A percentile compares a stretch with the other conserved stretches of the same genome.
Evolutionary conservation across 2,113 vertebrate species (phyloP).

Genomic region (Melanotaenia duboulayi): DNA sequence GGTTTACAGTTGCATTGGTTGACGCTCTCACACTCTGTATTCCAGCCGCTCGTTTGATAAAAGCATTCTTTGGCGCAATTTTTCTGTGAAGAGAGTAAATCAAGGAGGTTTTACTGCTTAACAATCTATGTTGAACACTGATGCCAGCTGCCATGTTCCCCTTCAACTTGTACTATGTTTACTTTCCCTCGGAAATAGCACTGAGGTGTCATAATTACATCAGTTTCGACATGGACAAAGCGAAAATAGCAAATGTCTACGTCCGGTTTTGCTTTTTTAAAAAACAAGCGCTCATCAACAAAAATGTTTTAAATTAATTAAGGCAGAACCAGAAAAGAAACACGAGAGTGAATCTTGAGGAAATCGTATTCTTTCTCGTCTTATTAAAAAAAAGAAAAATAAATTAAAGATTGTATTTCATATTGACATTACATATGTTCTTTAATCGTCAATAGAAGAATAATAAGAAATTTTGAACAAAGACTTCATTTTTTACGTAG

Average conservation of each 20-base stretch:
- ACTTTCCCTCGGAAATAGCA: background rate
- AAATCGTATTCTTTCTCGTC: too few relatives aligned
- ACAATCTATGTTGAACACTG: constrained; percentile 50
- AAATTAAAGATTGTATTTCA: background rate
- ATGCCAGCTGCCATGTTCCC: constrained; percentile 76
- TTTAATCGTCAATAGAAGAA: background rate
- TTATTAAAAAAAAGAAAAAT: background rate
- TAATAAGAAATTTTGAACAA: background rate
- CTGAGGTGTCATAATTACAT: fast-evolving
- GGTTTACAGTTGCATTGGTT: constrained; percentile 27
- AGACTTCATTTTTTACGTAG: too few relatives aligned
- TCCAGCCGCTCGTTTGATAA: constrained; percentile 30
- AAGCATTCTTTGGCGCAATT: constrained; percentile 13
- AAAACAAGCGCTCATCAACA: background rate
- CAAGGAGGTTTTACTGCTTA: constrained; percentile 25
- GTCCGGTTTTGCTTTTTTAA: background rate
- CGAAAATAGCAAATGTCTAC: background rate
- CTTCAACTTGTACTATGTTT: constrained; percentile 54
- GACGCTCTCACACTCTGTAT: constrained; percentile 52
- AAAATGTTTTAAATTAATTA: background rate
- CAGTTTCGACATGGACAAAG: background rate
- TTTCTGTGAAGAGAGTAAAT: constrained; percentile 25
- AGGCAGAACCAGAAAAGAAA: background rate
- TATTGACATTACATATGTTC: background rate
- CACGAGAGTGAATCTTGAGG: too few relatives aligned